phyloP scores from a whole-genome alignment of 2,797 vertebrate species.

The Phoeniculus purpureus region DNA sequence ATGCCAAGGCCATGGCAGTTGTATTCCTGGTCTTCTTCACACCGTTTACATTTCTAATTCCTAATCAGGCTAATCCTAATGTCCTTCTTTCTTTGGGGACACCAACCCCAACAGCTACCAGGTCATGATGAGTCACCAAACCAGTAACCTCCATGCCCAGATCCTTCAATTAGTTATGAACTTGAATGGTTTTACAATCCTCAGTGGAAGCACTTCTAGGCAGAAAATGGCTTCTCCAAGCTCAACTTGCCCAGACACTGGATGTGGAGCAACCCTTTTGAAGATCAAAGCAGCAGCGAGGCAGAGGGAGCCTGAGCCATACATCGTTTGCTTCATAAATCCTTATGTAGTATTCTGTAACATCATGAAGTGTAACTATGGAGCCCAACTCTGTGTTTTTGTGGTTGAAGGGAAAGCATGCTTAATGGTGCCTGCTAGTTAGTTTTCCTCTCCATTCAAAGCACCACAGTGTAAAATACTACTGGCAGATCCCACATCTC shows the following conservation, averaged over 20 bases:
- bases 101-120: neutral
- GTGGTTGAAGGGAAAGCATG: slow-evolving; percentile 3
- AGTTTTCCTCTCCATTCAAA: slow-evolving; percentile 1
- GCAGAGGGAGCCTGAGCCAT: neutral
- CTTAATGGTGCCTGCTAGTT: slow-evolving; percentile 9
- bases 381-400: neutral
- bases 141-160: neutral
- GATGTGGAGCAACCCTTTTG: neutral
- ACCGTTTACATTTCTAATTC: neutral
- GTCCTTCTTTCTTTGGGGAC: neutral
- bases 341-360: neutral
- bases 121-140: neutral
- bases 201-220: neutral
- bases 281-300: neutral
- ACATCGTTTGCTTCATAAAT: neutral
- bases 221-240: neutral
- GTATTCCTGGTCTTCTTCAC: neutral
- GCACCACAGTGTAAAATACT: neutral
- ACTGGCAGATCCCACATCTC: neutral
- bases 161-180: neutral
- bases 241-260: rapidly evolving
- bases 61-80: neutral
- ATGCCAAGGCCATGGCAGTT: neutral
- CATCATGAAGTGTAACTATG: neutral
- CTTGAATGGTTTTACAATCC: neutral